These are phyloP conservation scores for Exephanes ischioxanthus DNA, from an alignment of 2,888 invertebrate genomes.

Conservation along the genomic window DNA sequence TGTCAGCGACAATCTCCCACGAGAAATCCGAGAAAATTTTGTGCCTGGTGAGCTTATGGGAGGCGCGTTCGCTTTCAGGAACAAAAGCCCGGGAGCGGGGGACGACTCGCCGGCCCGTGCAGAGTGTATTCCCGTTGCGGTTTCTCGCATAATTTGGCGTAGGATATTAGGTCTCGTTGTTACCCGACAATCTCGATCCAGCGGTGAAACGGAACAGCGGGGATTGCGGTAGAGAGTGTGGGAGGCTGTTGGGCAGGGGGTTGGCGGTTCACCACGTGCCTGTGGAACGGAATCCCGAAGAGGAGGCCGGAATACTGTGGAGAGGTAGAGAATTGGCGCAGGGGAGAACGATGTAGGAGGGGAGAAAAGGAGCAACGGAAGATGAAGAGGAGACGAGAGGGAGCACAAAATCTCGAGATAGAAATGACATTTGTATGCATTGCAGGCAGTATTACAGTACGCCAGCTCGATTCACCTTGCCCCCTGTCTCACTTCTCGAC, in stretches of 20 bases:
- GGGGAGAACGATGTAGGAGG: slow-evolving; percentile 27
- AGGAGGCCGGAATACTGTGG: slow-evolving; percentile 36
- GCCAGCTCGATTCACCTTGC: slow-evolving; percentile 71
- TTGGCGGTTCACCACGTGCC: slow-evolving; percentile 57
- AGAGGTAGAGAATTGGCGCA: slow-evolving; percentile 40
- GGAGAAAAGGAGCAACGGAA: slow-evolving; percentile 24
- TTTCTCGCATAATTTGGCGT: slow-evolving; percentile 64
- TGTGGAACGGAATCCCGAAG: slow-evolving; percentile 48
- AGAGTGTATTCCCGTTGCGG: slow-evolving; percentile 61
- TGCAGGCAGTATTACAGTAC: slow-evolving; percentile 78
- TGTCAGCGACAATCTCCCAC: slow-evolving; percentile 70
- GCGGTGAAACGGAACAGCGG: slow-evolving; percentile 47
- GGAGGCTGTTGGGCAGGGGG: slow-evolving; percentile 37
- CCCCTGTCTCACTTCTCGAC: slow-evolving; percentile 40
- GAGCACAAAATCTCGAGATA: slow-evolving; percentile 56
- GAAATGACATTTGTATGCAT: slow-evolving; percentile 69
- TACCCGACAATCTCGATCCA: slow-evolving; percentile 62
- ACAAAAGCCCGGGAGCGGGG: slow-evolving; percentile 30
- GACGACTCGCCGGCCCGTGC: slow-evolving; percentile 30
- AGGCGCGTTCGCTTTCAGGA: slow-evolving; percentile 40
- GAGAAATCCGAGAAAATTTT: slow-evolving; percentile 72
- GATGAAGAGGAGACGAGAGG: slow-evolving; percentile 28
- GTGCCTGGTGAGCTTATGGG: slow-evolving; percentile 45
- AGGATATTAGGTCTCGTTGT: slow-evolving; percentile 65
- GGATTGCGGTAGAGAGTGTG: slow-evolving; percentile 23